Percentiles rank a stretch among this genome's conserved stretches.
These are phyloP conservation scores for Sialis lutaria DNA, from an alignment of 2,888 invertebrate genomes.

Conservation along the genomic window DNA sequence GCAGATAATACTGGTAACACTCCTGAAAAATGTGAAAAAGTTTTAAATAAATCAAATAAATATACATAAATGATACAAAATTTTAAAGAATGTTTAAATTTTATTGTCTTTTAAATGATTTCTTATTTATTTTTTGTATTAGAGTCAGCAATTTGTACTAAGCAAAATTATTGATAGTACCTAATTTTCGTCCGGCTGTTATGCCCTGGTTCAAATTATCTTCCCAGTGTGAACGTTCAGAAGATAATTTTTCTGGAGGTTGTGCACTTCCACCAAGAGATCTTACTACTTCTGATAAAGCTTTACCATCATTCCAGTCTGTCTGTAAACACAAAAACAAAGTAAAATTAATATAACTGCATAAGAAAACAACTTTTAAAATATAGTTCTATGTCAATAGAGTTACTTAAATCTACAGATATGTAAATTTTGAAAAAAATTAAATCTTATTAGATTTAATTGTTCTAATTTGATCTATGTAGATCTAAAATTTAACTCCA, in stretches of 20 bases:
- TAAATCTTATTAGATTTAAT: too few relatives aligned
- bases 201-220: constrained; percentile 63
- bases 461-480: too few relatives aligned
- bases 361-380: not conserved
- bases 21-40: constrained; percentile 26
- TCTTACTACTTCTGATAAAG: constrained; percentile 72
- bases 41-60: too few relatives aligned
- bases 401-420: too few relatives aligned
- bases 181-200: constrained; percentile 49
- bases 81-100: not conserved
- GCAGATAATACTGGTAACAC: constrained; percentile 82
- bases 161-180: constrained; percentile 17
- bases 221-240: constrained; percentile 66
- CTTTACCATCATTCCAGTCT: constrained; percentile 93
- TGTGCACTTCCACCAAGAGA: constrained; percentile 79
- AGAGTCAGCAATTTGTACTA: not conserved
- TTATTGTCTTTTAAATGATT: not conserved
- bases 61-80: too few relatives aligned
- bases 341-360: not conserved
- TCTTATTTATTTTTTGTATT: too few relatives aligned
- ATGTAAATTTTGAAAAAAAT: too few relatives aligned
- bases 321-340: constrained; percentile 37
- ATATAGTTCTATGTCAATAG: too few relatives aligned
- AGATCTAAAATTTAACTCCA: too few relatives aligned
- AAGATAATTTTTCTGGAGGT: constrained; percentile 58